A percentile compares a stretch with the other conserved stretches of the same genome.
phyloP scores from a whole-genome alignment of 2,888 invertebrate species.

The Tetheella fluctuosa region DNA sequence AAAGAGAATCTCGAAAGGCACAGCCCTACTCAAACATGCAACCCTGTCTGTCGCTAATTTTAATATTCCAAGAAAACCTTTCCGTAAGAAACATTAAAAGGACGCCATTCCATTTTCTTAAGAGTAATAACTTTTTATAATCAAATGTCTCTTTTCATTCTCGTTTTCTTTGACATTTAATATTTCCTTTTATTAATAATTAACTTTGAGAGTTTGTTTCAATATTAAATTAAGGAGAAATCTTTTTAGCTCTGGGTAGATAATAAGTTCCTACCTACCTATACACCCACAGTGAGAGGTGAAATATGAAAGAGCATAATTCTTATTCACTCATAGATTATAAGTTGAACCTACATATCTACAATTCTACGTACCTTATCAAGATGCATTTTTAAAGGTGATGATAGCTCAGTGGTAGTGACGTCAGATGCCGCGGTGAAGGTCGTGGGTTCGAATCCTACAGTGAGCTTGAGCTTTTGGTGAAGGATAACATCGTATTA shows the following conservation, averaged over 20 bases:
- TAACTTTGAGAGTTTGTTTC: background rate
- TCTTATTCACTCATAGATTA: too few species aligned
- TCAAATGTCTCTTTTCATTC: background rate
- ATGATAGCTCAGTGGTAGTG: too few species aligned
- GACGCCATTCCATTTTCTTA: background rate
- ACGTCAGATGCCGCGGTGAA: too few species aligned
- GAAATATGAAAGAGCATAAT: too few species aligned
- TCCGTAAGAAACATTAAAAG: conserved; percentile 1
- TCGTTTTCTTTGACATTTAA: conserved; percentile 1
- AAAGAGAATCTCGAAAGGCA: background rate
- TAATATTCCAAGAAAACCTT: conserved; percentile 15
- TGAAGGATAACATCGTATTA: too few species aligned
- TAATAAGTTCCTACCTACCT: background rate
- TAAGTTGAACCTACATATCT: too few species aligned
- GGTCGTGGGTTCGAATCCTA: too few species aligned
- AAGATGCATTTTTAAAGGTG: too few species aligned
- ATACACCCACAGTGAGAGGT: too few species aligned
- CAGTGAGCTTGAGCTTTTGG: too few species aligned
- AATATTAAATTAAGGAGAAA: background rate
- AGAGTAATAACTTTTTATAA: conserved; percentile 2
- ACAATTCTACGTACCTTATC: too few species aligned
- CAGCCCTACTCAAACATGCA: conserved; percentile 3
- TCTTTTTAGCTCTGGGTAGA: too few species aligned
- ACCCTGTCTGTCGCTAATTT: conserved; percentile 17
- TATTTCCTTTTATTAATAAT: background rate